Conservation (phyloP, 1,140 invertebrate genomes). For the Sycophaga agraensis region DNA sequence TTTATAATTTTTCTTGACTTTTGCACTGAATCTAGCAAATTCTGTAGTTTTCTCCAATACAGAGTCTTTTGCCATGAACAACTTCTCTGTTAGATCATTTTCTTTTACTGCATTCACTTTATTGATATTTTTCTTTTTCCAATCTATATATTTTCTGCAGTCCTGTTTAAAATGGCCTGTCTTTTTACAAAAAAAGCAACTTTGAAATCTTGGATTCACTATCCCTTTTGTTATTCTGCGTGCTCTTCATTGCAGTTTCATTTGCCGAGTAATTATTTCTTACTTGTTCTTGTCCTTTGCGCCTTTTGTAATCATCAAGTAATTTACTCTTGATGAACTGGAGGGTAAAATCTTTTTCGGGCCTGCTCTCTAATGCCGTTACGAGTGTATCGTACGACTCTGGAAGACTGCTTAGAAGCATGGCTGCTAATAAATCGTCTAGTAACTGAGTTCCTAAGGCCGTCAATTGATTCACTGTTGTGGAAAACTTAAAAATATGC, state of each 20-base stretch:
- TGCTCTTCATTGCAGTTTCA: constrained; percentile 15
- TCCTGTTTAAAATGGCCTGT: constrained; percentile 23
- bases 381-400: too few relatives aligned
- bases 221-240: background rate
- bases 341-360: constrained; percentile 29
- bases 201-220: constrained; percentile 17
- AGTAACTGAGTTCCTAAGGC: background rate
- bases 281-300: constrained; percentile 3
- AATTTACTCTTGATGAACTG: too few relatives aligned
- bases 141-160: constrained; percentile 24
- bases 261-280: background rate
- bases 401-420: constrained; percentile 27
- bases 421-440: constrained; percentile 22
- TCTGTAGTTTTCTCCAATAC: constrained; percentile 7
- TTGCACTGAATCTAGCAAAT: background rate
- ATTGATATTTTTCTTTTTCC: constrained; percentile 19
- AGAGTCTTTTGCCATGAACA: too few relatives aligned
- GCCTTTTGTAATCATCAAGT: background rate
- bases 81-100: background rate
- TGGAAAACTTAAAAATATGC: background rate
- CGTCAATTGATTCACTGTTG: background rate
- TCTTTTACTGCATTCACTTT: background rate
- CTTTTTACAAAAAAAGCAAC: too few relatives aligned
- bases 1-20: background rate
- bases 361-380: constrained; percentile 24